Evolutionary conservation across 2,113 vertebrate genomes (phyloP).

Genomic region (Indicator maculatus): DNA sequence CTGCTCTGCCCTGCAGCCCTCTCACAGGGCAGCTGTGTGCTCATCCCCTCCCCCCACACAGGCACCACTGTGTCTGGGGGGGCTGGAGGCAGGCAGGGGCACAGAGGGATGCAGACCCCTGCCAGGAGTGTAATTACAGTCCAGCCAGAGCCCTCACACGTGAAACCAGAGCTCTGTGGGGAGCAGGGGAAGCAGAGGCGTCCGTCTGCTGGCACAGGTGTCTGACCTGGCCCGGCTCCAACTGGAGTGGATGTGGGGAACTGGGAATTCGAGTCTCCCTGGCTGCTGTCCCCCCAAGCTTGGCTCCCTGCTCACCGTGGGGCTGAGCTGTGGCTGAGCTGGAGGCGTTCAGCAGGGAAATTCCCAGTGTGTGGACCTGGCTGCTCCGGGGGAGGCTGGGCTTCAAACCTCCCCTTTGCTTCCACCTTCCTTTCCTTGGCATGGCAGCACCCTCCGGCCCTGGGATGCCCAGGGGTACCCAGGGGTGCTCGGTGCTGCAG

Average conservation of each 20-base stretch:
- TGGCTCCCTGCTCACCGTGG: fast-evolving
- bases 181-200: neutral
- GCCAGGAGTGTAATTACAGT: constrained; percentile 38
- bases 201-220: neutral
- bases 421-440: neutral
- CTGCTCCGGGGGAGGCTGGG: neutral
- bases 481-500: neutral
- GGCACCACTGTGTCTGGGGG: neutral
- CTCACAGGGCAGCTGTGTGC: neutral
- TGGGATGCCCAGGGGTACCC: neutral
- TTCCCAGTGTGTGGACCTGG: neutral
- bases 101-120: neutral
- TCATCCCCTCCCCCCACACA: fast-evolving
- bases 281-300: neutral
- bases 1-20: neutral
- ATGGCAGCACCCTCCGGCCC: neutral
- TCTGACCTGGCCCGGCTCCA: neutral
- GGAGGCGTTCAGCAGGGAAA: neutral
- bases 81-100: neutral
- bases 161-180: neutral
- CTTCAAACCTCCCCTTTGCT: neutral
- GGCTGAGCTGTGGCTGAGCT: fast-evolving
- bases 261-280: neutral
- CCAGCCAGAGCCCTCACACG: fast-evolving
- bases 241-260: neutral